Base-by-base conservation (phyloP, 2,888 invertebrate species). In the Xestia rhomboidea region DNA sequence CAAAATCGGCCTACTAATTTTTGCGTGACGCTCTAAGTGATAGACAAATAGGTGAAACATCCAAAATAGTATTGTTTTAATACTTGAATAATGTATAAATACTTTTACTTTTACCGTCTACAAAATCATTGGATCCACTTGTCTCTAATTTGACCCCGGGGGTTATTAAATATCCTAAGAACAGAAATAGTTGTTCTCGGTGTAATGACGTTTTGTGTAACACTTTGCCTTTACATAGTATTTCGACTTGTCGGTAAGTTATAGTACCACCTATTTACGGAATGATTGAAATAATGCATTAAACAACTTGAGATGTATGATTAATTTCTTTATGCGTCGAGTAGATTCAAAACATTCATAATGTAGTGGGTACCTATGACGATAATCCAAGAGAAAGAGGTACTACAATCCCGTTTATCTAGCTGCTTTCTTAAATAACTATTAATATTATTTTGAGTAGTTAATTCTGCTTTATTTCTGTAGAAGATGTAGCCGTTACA, bases 1-100 rank as follows among this genome's bases (percentile, higher is more conserved):
- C 67, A 85, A 85, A 83, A 83, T 81, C 85, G 76, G 76, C 83
- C 83, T 81, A 85, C 69, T 85, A 85, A 24, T 83, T 76, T 83
- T 83, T 81, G 69, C 72, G 82, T 85, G 85, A 81, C 82, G 69
- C 62, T 83, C 82, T 83, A 85, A 85, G 77, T 85, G 76, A 81
- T 85, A 81, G 71, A 66, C 71, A 84, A 84, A 84, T 70, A 70
- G 46, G 57, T 57, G 67, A 79, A 74, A 81, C 69, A 62, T 67
- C n/a, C 24, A 34, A 76, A 62, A 51, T 75, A 51, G n/a, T 30
- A 57, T 72, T 81, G 71, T 71, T 84, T 68, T 49, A 38, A 64
- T 64, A 75, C 38, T 68, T 80, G 10, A 75, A 62, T 70, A n/a
- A n/a, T n/a, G n/a, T n/a, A 24, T 46, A 27, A 54, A 70, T 38